Percentiles rank a stretch among this genome's conserved stretches.
These are phyloP conservation scores for Panulirus ornatus DNA, from an alignment of 1,140 invertebrate genomes.

Conservation along the genomic window DNA sequence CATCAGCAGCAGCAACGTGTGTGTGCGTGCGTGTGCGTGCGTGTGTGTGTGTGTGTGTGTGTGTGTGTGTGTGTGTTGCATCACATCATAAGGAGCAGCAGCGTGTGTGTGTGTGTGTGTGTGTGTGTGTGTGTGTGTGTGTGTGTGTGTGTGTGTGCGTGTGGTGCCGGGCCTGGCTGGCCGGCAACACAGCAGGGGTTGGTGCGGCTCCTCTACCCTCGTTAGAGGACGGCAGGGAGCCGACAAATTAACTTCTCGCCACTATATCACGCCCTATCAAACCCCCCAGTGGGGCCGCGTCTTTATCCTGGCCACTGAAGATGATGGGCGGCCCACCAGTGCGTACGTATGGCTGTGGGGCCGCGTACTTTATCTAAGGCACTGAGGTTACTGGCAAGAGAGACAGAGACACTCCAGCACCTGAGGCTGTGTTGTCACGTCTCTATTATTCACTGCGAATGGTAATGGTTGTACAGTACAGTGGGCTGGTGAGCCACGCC, in stretches of 20 bases:
- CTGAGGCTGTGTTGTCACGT: too few relatives aligned
- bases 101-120: too few relatives aligned
- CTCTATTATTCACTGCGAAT: too few relatives aligned
- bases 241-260: conserved; percentile 66
- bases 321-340: too few relatives aligned
- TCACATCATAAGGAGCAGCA: not conserved
- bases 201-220: conserved; percentile 52
- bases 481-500: too few relatives aligned
- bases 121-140: not conserved
- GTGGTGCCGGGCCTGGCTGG: not conserved
- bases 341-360: too few relatives aligned
- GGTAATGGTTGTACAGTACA: too few relatives aligned
- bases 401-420: too few relatives aligned
- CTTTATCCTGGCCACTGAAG: too few relatives aligned
- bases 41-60: conserved; percentile 34
- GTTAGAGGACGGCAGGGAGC: conserved; percentile 56
- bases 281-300: not conserved
- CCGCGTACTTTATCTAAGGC: too few relatives aligned
- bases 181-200: conserved; percentile 36
- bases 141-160: not conserved
- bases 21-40: conserved; percentile 17
- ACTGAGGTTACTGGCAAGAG: too few relatives aligned
- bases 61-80: not conserved
- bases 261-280: conserved; percentile 62
- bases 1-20: too few relatives aligned